Evolutionary conservation across 2,888 invertebrate genomes (phyloP).

Genomic region (Polyploca ridens): DNA sequence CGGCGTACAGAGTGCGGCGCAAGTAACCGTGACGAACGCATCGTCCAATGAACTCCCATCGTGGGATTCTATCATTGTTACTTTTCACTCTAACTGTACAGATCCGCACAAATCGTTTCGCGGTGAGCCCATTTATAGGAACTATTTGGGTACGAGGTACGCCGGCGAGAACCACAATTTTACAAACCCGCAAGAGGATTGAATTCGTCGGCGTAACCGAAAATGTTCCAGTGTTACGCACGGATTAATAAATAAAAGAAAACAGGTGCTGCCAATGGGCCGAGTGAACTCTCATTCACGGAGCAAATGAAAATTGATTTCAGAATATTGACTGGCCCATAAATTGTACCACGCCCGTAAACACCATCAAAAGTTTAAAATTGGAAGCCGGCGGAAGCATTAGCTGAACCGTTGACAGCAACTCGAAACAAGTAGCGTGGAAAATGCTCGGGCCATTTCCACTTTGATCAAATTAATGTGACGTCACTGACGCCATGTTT

Average conservation of each 20-base stretch:
- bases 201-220: constrained; percentile 36
- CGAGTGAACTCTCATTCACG: constrained; percentile 23
- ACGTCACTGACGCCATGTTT: constrained; percentile 66
- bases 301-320: constrained; percentile 34
- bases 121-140: constrained; percentile 50
- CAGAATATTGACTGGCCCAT: constrained; percentile 56
- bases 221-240: constrained; percentile 28
- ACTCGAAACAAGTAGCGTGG: constrained; percentile 73
- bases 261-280: constrained; percentile 36
- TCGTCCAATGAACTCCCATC: constrained; percentile 71
- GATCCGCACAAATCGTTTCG: constrained; percentile 60
- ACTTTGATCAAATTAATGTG: constrained; percentile 80
- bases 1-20: constrained; percentile 51
- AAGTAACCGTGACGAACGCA: constrained; percentile 65
- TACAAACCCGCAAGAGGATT: constrained; percentile 52
- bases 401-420: constrained; percentile 78
- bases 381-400: constrained; percentile 79
- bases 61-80: constrained; percentile 74
- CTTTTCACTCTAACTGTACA: constrained; percentile 71
- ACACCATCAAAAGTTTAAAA: constrained; percentile 80
- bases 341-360: constrained; percentile 62
- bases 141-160: constrained; percentile 30
- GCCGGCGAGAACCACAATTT: constrained; percentile 24
- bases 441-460: constrained; percentile 70
- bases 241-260: constrained; percentile 25